Conservation (phyloP, 2,888 invertebrate species). For the Blera fallax region DNA sequence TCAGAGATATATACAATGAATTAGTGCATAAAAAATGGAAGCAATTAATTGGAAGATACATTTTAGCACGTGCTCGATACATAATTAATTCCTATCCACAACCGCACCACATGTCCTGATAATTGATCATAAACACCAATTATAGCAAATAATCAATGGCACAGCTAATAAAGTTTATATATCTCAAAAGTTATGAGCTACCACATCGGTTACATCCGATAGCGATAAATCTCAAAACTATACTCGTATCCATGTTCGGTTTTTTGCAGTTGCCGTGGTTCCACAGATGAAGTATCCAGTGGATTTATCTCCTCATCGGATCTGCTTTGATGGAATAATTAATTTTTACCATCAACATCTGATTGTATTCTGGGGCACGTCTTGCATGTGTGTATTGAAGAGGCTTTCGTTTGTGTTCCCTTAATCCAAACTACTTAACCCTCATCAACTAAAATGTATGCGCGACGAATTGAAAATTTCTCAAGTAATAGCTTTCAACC, state of each 20-base stretch:
- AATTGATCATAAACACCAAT: constrained; percentile 54
- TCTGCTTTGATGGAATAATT: constrained; percentile 55
- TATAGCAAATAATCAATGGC: constrained; percentile 17
- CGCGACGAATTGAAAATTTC: constrained; percentile 49
- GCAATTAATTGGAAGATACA: constrained; percentile 46
- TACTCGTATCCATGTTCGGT: neutral
- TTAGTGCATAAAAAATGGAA: constrained; percentile 19
- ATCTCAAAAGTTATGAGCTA: constrained; percentile 5
- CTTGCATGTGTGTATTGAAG: neutral
- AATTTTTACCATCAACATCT: constrained; percentile 32
- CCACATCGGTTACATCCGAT: constrained; percentile 1
- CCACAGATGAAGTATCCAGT: neutral
- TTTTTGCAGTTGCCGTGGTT: neutral
- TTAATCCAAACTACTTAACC: constrained; percentile 65
- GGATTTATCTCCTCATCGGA: constrained; percentile 1
- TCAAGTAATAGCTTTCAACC: constrained; percentile 66
- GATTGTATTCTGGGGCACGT: constrained; percentile 47
- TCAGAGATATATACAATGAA: constrained; percentile 8
- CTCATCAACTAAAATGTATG: constrained; percentile 60
- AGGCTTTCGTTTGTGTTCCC: constrained; percentile 10
- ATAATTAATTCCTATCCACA: constrained; percentile 49
- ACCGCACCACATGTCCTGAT: constrained; percentile 18
- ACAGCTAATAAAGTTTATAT: neutral
- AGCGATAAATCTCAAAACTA: constrained; percentile 34
- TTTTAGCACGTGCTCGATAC: constrained; percentile 26